Conservation (phyloP, 1,140 invertebrate species). For the Aradophagus sp. region DNA sequence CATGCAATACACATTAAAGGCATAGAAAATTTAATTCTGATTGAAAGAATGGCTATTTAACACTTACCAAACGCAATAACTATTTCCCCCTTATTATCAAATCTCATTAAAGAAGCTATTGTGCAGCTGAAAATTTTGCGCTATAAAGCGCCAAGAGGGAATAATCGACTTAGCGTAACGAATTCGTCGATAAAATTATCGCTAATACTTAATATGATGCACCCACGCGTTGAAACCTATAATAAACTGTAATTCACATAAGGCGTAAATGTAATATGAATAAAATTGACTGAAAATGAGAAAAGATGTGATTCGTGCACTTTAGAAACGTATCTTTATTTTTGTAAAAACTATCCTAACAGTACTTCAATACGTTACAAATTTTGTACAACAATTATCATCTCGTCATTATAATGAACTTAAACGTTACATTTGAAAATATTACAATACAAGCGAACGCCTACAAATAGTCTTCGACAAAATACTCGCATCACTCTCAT, state of each 20-base stretch:
- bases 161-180: constrained; percentile 14
- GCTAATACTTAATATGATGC: constrained; percentile 8
- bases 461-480: neutral
- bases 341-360: constrained; percentile 21
- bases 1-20: too few relatives aligned
- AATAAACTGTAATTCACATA: too few relatives aligned
- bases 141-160: neutral
- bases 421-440: neutral
- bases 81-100: constrained; percentile 9
- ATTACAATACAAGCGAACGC: constrained; percentile 3
- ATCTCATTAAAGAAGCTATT: constrained; percentile 13
- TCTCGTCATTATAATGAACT: neutral
- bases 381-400: neutral
- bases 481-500: neutral
- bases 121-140: constrained; percentile 1
- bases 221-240: too few relatives aligned
- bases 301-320: neutral
- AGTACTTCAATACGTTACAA: constrained; percentile 1
- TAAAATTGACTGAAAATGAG: neutral
- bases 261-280: too few relatives aligned
- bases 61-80: constrained; percentile 1
- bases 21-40: too few relatives aligned
- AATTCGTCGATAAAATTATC: constrained; percentile 11
- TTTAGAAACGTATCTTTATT: constrained; percentile 21
- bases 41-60: too few relatives aligned